These are phyloP conservation scores for Sycobia sp. DNA, from an alignment of 1,140 invertebrate genomes.

Conservation along the genomic window DNA sequence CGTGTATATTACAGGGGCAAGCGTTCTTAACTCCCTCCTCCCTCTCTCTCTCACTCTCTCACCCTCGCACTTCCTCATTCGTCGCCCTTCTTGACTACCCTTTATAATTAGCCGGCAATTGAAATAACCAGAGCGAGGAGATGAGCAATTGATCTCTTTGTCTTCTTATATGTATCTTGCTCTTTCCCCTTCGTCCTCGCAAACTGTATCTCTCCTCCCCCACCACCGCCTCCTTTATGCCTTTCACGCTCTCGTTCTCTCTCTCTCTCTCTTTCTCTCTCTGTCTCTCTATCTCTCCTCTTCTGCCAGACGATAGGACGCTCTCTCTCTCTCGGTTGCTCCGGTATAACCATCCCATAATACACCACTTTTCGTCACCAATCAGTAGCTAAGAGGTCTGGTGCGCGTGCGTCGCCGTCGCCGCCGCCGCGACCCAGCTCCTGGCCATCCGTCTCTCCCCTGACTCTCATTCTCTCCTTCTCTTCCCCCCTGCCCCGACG, in stretches of 20 bases:
- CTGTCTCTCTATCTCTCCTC: slow-evolving; percentile 3
- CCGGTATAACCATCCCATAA: slow-evolving; percentile 7
- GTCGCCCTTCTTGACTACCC: too few relatives aligned
- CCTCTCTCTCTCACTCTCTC: not conserved
- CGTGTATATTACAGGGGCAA: too few relatives aligned
- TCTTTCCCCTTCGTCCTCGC: too few relatives aligned
- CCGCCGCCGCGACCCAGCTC: too few relatives aligned
- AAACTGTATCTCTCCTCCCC: too few relatives aligned
- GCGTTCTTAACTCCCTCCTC: too few relatives aligned
- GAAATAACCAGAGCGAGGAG: slow-evolving; percentile 14
- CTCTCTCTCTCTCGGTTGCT: slow-evolving; percentile 7
- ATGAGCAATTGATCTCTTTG: slow-evolving; percentile 21
- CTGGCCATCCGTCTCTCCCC: not conserved
- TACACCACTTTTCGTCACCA: slow-evolving; percentile 45
- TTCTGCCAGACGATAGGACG: not conserved
- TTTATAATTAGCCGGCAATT: slow-evolving; percentile 27
- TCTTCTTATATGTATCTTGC: too few relatives aligned
- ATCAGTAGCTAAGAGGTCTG: slow-evolving; percentile 45
- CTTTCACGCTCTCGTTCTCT: too few relatives aligned
- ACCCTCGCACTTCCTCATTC: too few relatives aligned
- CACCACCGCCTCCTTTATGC: too few relatives aligned
- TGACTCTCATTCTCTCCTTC: not conserved
- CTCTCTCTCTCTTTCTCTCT: not conserved
- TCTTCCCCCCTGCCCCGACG: slow-evolving; percentile 5
- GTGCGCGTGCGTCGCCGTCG: slow-evolving; percentile 41